Conservation (phyloP, 2,888 invertebrate species). For the Acronicta psi region DNA sequence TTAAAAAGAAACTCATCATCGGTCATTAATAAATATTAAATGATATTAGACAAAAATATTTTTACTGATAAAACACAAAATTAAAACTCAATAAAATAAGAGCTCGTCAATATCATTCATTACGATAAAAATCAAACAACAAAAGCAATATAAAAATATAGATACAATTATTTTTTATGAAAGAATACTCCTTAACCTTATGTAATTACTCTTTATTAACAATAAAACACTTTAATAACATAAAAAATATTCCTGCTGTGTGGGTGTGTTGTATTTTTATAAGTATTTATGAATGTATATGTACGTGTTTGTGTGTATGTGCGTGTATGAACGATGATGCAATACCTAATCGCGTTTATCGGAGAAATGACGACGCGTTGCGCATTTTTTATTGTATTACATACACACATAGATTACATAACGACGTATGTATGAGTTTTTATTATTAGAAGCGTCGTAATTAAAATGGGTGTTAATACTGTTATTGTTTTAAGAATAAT, state of each 20-base stretch:
- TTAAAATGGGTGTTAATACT: conserved; percentile 28
- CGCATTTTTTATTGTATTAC: conserved; percentile 77
- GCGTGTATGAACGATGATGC: conserved; percentile 71
- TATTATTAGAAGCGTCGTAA: conserved; percentile 42
- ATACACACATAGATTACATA: conserved; percentile 46
- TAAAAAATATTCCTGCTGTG: conserved; percentile 40
- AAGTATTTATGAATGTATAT: conserved; percentile 36
- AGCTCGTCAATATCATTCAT: not conserved
- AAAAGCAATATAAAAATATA: not conserved
- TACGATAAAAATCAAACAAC: conserved; percentile 8
- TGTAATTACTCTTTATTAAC: conserved; percentile 25
- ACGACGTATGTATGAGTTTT: conserved; percentile 48
- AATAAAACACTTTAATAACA: conserved; percentile 26
- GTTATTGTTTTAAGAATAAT: conserved; percentile 11
- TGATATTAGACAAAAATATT: too few species aligned
- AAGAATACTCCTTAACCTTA: conserved; percentile 22
- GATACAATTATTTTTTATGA: conserved; percentile 3
- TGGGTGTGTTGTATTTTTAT: conserved; percentile 38
- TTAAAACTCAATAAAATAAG: not conserved
- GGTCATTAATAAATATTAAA: too few species aligned
- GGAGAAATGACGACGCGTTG: conserved; percentile 77
- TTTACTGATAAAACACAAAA: too few species aligned
- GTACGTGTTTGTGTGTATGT: conserved; percentile 44
- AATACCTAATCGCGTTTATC: conserved; percentile 82
- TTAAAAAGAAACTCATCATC: too few species aligned